phyloP scores from a whole-genome alignment of 2,888 invertebrate species.

The Thymelicus acteon region DNA sequence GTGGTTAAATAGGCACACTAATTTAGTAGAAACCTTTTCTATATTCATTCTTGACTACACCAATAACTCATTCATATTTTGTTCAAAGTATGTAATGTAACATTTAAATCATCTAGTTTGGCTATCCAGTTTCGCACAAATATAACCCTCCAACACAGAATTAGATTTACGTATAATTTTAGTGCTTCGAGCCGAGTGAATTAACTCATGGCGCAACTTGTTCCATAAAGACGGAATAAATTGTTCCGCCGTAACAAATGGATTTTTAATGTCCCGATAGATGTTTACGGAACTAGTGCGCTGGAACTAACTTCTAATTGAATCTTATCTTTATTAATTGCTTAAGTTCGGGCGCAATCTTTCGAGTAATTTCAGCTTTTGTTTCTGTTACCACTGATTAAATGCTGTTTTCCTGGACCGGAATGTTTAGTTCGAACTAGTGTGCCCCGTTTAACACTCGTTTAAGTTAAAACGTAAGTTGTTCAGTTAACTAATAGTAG shows the following conservation, averaged over 20 bases:
- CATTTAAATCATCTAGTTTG: no score
- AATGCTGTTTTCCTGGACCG: no score
- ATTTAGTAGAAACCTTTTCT: no score
- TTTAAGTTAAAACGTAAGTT: no score
- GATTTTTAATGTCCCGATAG: constrained; percentile 66
- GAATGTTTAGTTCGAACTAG: no score
- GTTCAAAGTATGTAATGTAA: no score
- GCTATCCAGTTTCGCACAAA: neutral
- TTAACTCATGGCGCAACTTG: constrained; percentile 10
- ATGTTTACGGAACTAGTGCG: constrained; percentile 27
- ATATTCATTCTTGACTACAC: no score
- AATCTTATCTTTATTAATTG: constrained; percentile 34
- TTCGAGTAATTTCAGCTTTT: constrained; percentile 6
- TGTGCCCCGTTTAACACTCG: no score
- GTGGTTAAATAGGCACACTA: no score
- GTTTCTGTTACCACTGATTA: constrained; percentile 2
- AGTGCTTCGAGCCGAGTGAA: constrained; percentile 2
- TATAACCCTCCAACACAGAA: neutral
- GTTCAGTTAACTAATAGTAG: no score
- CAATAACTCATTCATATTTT: no score
- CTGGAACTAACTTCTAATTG: constrained; percentile 32
- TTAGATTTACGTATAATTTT: constrained; percentile 9
- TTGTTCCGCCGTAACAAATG: constrained; percentile 65
- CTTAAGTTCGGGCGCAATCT: constrained; percentile 18
- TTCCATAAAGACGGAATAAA: constrained; percentile 18